These are phyloP conservation scores for Campylomormyrus numenius DNA, from an alignment of 2,113 vertebrate genomes.

Conservation along the genomic window DNA sequence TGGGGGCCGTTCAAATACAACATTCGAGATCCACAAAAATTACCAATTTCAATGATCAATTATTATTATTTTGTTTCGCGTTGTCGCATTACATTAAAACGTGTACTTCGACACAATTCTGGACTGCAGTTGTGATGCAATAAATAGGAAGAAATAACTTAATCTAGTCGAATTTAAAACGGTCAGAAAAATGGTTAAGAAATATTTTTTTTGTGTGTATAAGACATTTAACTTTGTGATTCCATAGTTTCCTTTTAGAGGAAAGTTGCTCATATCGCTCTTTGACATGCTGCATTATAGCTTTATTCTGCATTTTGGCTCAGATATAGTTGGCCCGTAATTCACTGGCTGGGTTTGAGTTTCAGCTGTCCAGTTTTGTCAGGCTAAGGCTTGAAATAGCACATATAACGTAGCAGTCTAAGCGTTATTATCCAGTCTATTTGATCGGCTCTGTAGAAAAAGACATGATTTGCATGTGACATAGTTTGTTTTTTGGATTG, in stretches of 20 bases:
- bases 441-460: background rate
- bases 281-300: background rate
- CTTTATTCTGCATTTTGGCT: background rate
- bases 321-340: background rate
- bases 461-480: background rate
- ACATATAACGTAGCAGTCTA: background rate
- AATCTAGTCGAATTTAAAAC: background rate
- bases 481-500: background rate
- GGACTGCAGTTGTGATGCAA: background rate
- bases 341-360: background rate
- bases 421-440: slow-evolving; percentile 13
- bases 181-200: background rate
- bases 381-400: slow-evolving; percentile 8
- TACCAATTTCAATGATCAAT: too few relatives aligned
- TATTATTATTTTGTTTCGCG: background rate
- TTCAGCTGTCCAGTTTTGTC: slow-evolving; percentile 13
- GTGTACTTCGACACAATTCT: background rate
- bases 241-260: background rate
- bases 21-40: background rate
- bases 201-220: background rate
- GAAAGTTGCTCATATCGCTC: background rate
- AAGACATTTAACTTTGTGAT: background rate
- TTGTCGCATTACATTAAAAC: background rate
- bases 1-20: background rate
- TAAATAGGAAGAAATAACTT: background rate